Percentiles rank a stretch among this genome's conserved stretches.
Conservation (phyloP, 2,797 vertebrate species). For the Siniperca undulata region DNA sequence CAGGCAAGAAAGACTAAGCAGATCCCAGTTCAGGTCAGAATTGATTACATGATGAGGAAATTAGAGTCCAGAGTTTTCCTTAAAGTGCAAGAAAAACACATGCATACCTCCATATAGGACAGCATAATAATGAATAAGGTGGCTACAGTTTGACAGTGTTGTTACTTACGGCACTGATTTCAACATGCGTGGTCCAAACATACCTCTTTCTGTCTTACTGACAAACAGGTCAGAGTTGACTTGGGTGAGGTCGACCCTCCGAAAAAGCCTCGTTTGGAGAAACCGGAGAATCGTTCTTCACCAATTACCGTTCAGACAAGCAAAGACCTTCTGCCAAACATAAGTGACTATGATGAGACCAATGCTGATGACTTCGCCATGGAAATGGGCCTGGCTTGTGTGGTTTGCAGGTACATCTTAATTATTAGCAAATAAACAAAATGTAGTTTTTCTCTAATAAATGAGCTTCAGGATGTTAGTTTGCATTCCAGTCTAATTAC, state of each 20-base stretch:
- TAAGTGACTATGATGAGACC: conserved; percentile 95
- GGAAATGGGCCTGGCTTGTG: conserved; percentile 99
- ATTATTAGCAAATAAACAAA: neutral
- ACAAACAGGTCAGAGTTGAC: conserved; percentile 89
- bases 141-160: neutral
- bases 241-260: conserved; percentile 88
- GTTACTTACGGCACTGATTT: neutral
- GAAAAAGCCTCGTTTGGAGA: conserved; percentile 95
- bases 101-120: neutral
- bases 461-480: neutral
- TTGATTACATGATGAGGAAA: neutral
- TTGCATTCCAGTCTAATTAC: neutral
- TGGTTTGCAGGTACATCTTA: conserved; percentile 92
- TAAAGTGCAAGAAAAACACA: neutral
- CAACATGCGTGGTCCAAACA: neutral
- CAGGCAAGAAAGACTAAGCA: neutral
- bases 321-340: conserved; percentile 93
- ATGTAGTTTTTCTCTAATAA: neutral
- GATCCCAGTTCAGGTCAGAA: neutral
- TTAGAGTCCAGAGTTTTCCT: conserved; percentile 4
- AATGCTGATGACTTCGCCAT: conserved; percentile 98
- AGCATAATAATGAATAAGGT: neutral
- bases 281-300: conserved; percentile 91
- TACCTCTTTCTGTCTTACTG: conserved; percentile 18
- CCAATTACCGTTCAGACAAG: conserved; percentile 92